Evolutionary conservation across 2,113 vertebrate genomes (phyloP).

Genomic region (Bujurquina vittata): DNA sequence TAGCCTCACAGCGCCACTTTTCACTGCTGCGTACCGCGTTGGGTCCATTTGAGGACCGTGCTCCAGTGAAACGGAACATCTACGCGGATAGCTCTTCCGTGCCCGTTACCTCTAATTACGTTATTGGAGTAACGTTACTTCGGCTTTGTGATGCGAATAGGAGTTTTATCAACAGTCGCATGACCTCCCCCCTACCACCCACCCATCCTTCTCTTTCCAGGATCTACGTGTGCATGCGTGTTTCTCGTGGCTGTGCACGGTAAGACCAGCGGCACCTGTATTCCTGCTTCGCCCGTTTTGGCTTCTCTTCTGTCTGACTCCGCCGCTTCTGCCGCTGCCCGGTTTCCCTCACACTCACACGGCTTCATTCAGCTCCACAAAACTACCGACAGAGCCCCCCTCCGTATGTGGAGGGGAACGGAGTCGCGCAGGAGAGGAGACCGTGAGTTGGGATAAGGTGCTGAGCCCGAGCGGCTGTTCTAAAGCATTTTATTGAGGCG

Average conservation of each 20-base stretch:
- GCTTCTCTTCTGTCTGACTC: not conserved
- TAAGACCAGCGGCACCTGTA: constrained; percentile 47
- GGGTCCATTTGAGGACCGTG: not conserved
- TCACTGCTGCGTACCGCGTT: not conserved
- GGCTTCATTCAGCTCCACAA: constrained; percentile 7
- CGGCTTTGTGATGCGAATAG: not conserved
- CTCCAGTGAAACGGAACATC: not conserved
- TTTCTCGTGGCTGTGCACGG: not conserved
- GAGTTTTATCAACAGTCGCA: constrained; percentile 16
- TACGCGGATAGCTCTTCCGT: not conserved
- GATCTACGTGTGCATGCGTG: constrained; percentile 10
- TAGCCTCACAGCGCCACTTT: constrained; percentile 13
- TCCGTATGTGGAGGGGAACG: not conserved
- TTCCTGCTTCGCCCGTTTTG: not conserved
- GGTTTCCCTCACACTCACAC: not conserved
- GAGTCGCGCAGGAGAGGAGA: not conserved
- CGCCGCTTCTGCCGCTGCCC: not conserved
- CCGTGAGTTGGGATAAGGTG: constrained; percentile 41
- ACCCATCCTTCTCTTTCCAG: not conserved
- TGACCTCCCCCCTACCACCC: not conserved
- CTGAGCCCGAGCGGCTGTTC: not conserved
- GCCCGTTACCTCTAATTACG: not conserved
- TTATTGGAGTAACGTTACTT: constrained; percentile 1
- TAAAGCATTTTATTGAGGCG: not conserved
- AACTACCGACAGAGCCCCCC: constrained; percentile 1